Base-by-base conservation (phyloP, 2,888 invertebrate genomes). In the Bombylius discolor region DNA sequence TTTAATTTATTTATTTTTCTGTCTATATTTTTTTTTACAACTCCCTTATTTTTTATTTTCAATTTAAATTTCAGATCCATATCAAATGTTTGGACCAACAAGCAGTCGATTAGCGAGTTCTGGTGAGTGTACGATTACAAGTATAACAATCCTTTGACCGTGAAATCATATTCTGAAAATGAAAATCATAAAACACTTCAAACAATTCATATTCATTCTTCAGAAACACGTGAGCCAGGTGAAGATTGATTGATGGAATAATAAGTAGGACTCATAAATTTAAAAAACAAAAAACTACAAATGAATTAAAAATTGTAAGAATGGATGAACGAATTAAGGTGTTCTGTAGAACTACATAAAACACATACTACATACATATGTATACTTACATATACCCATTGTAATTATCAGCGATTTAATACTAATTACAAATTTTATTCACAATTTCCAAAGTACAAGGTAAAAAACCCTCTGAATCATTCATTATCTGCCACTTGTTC, bases 61-160 rank as follows among this genome's bases (percentile, higher is more conserved):
- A 23, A 23, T 23, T 23, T 23, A 23, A 23, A 68, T 84, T 83
- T 57, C 84, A 94, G 95, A 96, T 88, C 95, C 95, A 73, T 96
- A 96, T 83, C 94, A 95, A 81, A 90, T 95, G 89, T 94, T 95
- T 76, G 95, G 94, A 60, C 91, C 95, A 60, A 93, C 95, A 61
- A 95, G 94, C 80, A 95, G 93, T 80, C 85, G 95, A 70, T 80
- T 95, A 72, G 95, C 95, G 56, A 94, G 92, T 77, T 93, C 95
- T 80, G 92, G 92, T 92, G 78, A 81, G 77, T 71, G 47, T 53
- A 55, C 51, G 9, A 14, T 45, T n/a, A 14, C 12, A 42, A 11
- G 8, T 11, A 11, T 39, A 42, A 11, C 11, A 42, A 42, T 11
- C 1, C 6, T 42, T 45, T 39, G 47, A 47, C 47, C 47, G 23